These are phyloP conservation scores for Pipistrellus nathusii DNA, from an alignment of 2,797 vertebrate genomes.

Conservation along the genomic window DNA sequence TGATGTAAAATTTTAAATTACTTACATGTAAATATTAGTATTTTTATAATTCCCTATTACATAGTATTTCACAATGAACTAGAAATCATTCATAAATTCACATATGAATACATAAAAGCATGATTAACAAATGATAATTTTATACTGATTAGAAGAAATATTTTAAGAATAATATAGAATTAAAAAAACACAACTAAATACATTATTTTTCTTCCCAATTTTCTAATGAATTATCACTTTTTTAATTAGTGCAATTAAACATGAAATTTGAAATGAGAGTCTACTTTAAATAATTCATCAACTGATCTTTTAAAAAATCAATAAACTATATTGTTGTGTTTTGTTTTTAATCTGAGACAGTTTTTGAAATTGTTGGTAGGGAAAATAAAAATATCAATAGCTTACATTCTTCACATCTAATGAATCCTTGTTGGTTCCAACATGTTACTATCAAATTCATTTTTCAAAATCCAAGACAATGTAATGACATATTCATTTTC, in stretches of 20 bases:
- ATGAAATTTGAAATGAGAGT: not conserved
- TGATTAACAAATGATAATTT: not conserved
- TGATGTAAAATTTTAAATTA: not conserved
- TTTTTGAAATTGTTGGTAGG: not conserved
- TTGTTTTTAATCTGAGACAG: not conserved
- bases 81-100: not conserved
- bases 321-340: not conserved
- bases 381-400: not conserved
- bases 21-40: not conserved
- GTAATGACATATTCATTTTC: not conserved
- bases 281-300: not conserved
- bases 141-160: not conserved
- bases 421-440: not conserved
- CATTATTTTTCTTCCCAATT: not conserved
- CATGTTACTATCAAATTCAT: not conserved
- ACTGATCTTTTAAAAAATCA: not conserved
- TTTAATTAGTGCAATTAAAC: not conserved
- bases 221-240: not conserved
- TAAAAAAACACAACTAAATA: not conserved
- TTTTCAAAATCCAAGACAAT: conserved; percentile 17
- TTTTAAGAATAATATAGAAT: not conserved
- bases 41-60: not conserved
- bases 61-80: not conserved
- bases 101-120: not conserved
- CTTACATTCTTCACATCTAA: not conserved